These are phyloP conservation scores for Parazoanthus atlanticus DNA, from an alignment of 92 coral and sea anemone genomes.

Conservation along the genomic window DNA sequence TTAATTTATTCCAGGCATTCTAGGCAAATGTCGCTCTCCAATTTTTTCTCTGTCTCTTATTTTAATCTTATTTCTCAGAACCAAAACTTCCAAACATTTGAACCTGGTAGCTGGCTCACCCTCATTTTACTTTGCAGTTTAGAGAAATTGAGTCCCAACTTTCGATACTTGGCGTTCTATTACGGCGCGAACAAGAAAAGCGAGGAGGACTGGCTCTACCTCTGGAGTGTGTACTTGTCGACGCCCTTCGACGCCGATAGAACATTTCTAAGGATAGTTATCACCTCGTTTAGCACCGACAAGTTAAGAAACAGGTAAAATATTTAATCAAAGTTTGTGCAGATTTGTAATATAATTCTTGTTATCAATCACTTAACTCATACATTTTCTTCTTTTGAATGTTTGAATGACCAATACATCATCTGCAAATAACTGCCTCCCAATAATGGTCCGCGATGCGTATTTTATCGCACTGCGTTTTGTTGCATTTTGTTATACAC, in stretches of 20 bases:
- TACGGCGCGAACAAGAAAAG: conserved; percentile 65
- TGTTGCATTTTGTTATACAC: too few species aligned
- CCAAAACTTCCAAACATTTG: not conserved
- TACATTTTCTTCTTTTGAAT: too few species aligned
- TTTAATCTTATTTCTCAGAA: too few species aligned
- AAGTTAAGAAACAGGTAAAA: conserved; percentile 48
- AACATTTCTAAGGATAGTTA: conserved; percentile 54
- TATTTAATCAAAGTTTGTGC: not conserved
- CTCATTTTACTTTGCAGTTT: not conserved
- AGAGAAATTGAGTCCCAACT: conserved; percentile 57
- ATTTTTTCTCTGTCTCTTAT: too few species aligned
- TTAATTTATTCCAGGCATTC: too few species aligned
- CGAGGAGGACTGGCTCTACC: conserved; percentile 72
- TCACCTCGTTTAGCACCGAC: conserved; percentile 56
- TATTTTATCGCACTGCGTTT: not conserved
- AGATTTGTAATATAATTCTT: too few species aligned
- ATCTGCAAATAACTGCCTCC: too few species aligned
- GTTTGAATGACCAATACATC: too few species aligned
- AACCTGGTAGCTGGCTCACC: not conserved
- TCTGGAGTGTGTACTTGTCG: conserved; percentile 65
- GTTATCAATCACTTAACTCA: too few species aligned
- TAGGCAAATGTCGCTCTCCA: too few species aligned
- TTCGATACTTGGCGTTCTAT: conserved; percentile 65
- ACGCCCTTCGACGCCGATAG: conserved; percentile 74
- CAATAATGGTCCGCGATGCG: not conserved